A percentile compares a stretch with the other conserved stretches of the same genome.
phyloP scores from a whole-genome alignment of 2,888 invertebrate genomes.

The Teleogryllus oceanicus region DNA sequence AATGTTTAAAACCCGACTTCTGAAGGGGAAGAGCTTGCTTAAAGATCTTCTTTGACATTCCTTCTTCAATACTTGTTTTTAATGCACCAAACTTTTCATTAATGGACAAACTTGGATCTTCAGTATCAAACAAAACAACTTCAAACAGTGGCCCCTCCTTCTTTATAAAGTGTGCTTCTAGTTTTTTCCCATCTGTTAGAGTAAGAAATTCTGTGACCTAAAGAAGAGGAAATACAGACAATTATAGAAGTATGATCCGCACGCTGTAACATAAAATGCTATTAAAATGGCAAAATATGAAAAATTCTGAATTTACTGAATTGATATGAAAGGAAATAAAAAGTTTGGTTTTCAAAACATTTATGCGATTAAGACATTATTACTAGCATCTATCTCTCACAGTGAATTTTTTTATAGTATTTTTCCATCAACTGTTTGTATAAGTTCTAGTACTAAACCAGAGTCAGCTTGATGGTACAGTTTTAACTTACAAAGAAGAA shows the following conservation, averaged over 20 bases:
- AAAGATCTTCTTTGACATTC: background rate
- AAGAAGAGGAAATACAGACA: background rate
- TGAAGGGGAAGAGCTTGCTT: background rate
- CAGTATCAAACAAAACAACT: slow-evolving; percentile 39
- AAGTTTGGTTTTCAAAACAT: no score
- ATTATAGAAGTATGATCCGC: background rate
- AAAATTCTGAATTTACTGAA: background rate
- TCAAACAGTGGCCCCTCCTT: slow-evolving; percentile 41
- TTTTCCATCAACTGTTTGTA: no score
- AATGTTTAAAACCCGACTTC: background rate
- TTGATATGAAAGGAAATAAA: no score
- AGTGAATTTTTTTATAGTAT: no score
- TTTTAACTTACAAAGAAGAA: no score
- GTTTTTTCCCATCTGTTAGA: slow-evolving; percentile 38
- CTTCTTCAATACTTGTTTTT: background rate
- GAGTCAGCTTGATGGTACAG: no score
- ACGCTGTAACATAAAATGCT: background rate
- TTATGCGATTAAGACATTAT: no score
- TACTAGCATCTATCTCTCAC: no score
- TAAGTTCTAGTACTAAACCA: no score
- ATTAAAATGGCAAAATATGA: background rate
- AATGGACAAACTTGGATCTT: slow-evolving; percentile 21
- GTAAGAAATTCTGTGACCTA: slow-evolving; percentile 39
- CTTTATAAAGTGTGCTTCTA: slow-evolving; percentile 44
- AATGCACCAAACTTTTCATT: slow-evolving; percentile 31